Percentiles rank a stretch among this genome's conserved stretches.
These are phyloP conservation scores for Phrynocephalus forsythii DNA, from an alignment of 2,797 vertebrate genomes.

Conservation along the genomic window DNA sequence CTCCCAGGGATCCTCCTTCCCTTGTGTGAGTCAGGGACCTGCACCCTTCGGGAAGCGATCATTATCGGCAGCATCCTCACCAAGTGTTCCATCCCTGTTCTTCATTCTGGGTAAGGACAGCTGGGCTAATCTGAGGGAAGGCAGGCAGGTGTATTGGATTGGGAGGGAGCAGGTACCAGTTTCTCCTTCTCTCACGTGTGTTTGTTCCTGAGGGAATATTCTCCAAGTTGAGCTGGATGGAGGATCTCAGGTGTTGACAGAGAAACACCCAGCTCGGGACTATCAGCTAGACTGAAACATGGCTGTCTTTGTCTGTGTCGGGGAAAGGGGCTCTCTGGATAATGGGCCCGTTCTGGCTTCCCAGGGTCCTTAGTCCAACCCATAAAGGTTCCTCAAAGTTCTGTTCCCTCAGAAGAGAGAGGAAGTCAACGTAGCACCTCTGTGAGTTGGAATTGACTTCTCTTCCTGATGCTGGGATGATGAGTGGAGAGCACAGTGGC, in stretches of 20 bases:
- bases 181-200: neutral
- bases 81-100: constrained; percentile 95
- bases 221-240: neutral
- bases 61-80: constrained; percentile 95
- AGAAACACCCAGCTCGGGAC: neutral
- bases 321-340: too few species aligned
- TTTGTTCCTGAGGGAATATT: neutral
- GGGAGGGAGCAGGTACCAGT: too few species aligned
- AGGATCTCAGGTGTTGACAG: neutral
- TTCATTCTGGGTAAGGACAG: constrained; percentile 90
- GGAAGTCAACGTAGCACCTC: neutral
- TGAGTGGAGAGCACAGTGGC: neutral
- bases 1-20: constrained; percentile 92
- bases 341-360: neutral
- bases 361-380: neutral
- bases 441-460: neutral
- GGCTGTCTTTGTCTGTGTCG: neutral
- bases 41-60: constrained; percentile 93
- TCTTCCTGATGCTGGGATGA: neutral
- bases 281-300: neutral
- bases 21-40: constrained; percentile 93
- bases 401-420: neutral
- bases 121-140: fast-evolving
- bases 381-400: neutral
- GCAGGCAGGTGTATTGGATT: neutral